Evolutionary conservation across 2,797 vertebrate genomes (phyloP).

Genomic region (Halcyon badia): DNA sequence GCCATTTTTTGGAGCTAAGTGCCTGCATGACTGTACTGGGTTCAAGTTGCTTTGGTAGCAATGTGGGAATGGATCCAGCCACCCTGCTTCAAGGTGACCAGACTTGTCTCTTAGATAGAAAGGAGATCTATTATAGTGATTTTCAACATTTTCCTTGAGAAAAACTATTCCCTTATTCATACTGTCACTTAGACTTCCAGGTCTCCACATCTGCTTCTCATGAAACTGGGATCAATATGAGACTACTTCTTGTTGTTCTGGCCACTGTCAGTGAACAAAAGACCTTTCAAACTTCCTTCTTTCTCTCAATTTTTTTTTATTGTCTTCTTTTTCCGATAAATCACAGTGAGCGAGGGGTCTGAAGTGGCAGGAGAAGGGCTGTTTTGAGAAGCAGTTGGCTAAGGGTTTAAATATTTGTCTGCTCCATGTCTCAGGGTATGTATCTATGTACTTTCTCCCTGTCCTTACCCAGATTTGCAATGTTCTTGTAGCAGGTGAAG

Average conservation of each 20-base stretch:
- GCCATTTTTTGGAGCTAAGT: background rate
- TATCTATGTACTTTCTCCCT: background rate
- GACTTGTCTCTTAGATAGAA: background rate
- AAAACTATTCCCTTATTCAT: background rate
- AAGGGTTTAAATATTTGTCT: slow-evolving; percentile 36
- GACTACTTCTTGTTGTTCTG: background rate
- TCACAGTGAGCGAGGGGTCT: background rate
- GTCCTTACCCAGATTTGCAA: slow-evolving; percentile 22
- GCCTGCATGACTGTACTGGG: background rate
- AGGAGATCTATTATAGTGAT: background rate
- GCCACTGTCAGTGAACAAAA: background rate
- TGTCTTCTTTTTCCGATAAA: background rate
- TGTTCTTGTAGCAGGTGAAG: slow-evolving; percentile 24
- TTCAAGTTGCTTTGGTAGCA: background rate
- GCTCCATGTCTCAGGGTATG: background rate
- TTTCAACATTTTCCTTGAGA: background rate
- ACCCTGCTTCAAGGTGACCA: background rate
- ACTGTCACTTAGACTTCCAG: background rate
- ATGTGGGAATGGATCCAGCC: background rate
- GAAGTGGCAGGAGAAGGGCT: background rate
- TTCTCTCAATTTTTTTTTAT: background rate
- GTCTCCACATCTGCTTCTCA: background rate
- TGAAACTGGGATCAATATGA: background rate
- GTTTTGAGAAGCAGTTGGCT: background rate
- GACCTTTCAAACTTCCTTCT: background rate